phyloP scores from a whole-genome alignment of 2,888 invertebrate genomes.

The Phortica okadai region DNA sequence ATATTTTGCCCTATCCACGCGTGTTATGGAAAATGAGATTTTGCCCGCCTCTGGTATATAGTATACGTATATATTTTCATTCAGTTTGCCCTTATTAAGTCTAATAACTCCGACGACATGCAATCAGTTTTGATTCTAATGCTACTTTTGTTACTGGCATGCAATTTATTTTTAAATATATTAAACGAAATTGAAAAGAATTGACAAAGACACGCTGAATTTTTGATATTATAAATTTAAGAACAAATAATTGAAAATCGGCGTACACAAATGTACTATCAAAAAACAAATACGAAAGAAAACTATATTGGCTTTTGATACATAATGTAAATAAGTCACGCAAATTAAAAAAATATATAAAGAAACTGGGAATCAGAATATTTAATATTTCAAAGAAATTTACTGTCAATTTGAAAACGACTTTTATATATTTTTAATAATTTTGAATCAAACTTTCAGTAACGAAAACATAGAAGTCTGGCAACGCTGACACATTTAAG shows the following conservation, averaged over 20 bases:
- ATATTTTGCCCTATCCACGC: too few species aligned
- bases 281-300: too few species aligned
- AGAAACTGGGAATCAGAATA: too few species aligned
- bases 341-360: too few species aligned
- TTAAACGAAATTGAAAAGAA: slow-evolving; percentile 31
- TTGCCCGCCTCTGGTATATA: too few species aligned
- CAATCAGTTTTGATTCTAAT: slow-evolving; percentile 8
- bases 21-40: too few species aligned
- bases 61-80: background rate
- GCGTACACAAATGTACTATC: background rate
- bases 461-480: background rate
- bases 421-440: background rate
- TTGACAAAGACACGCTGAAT: slow-evolving; percentile 12
- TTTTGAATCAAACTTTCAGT: background rate
- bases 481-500: background rate
- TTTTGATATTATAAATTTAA: background rate
- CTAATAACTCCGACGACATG: slow-evolving; percentile 20
- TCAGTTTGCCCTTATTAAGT: slow-evolving; percentile 9
- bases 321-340: too few species aligned
- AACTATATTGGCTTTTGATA: too few species aligned
- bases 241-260: background rate
- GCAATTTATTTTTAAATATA: slow-evolving; percentile 35
- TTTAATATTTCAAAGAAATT: too few species aligned
- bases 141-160: slow-evolving; percentile 11
- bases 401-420: too few species aligned